These are phyloP conservation scores for Hoplostethus mediterraneus DNA, from an alignment of 2,797 vertebrate genomes.

Conservation along the genomic window DNA sequence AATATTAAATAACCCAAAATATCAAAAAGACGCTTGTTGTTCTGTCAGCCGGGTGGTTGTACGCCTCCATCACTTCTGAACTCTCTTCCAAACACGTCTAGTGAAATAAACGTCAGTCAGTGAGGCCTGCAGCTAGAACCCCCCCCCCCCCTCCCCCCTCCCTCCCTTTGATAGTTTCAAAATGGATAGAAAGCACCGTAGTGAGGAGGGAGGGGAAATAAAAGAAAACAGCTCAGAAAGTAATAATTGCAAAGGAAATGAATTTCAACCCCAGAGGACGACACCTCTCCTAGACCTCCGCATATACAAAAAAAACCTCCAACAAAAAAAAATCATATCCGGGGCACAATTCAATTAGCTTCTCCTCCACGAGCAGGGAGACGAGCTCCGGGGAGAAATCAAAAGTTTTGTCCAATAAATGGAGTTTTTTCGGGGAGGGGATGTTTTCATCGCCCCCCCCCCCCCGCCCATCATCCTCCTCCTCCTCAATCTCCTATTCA, in stretches of 20 bases:
- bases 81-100: slow-evolving; percentile 17
- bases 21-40: neutral
- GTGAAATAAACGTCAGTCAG: slow-evolving; percentile 31
- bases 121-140: slow-evolving; percentile 45
- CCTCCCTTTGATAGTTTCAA: slow-evolving; percentile 54
- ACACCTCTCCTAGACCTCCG: slow-evolving; percentile 67
- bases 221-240: slow-evolving; percentile 75
- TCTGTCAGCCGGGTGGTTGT: neutral
- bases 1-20: slow-evolving; percentile 3
- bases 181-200: slow-evolving; percentile 53
- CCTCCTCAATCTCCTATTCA: slow-evolving; percentile 43
- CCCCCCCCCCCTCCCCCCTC: slow-evolving; percentile 12
- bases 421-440: slow-evolving; percentile 66
- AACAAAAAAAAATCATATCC: slow-evolving; percentile 59
- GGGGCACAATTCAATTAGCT: slow-evolving; percentile 79
- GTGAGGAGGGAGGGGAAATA: slow-evolving; percentile 60
- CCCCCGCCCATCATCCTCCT: neutral
- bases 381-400: slow-evolving; percentile 73
- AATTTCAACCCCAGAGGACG: slow-evolving; percentile 76
- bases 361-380: slow-evolving; percentile 61
- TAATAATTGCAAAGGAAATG: slow-evolving; percentile 80
- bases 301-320: slow-evolving; percentile 21
- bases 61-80: slow-evolving; percentile 17
- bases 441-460: slow-evolving; percentile 41
- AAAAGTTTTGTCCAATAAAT: slow-evolving; percentile 76